Base-by-base conservation (phyloP, 2,797 vertebrate species). In the Melanogrammus aeglefinus region DNA sequence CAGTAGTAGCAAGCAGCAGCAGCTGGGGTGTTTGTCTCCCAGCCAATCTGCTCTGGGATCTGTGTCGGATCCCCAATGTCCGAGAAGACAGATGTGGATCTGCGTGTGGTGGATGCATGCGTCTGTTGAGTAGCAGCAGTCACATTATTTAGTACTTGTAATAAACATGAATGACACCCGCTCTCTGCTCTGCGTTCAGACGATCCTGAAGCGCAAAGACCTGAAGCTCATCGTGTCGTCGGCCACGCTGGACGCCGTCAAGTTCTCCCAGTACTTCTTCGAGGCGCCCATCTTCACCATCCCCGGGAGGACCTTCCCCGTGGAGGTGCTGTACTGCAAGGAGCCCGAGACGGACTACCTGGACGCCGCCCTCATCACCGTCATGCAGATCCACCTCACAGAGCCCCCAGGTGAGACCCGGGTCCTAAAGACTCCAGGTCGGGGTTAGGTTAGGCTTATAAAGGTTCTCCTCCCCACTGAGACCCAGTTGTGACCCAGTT, bases 231-330 rank as follows among this genome's bases (percentile, higher is more conserved):
- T 97, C 14, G 96, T 97, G 79, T 97, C 96, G 0, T 97, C 96
- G 0, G 96, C 96, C 31, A 97, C 96, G 0, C 80, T 97, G 90
- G 96, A 97, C 77, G 96, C 96, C 1, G 96, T 97, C 44, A 97
- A 97, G 69, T 97, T 97, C 90, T 97, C 96, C 27, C 96, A 97
- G 83, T 97, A 97, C 85, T 97, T 97, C 91, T 97, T 96, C 0
- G 96, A 97, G 83, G 96, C 96, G 0, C 96, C 96, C 6, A 97
- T 97, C 87, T 96, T 97, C 86, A 96, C 96, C 70, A 97, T 97
- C 80, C 96, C 96, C 29, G 96, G 96, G 44, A 94, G 96, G 76
- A 96, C 96, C 0, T 97, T 96, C 69, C 96, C 96, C 3, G 96
- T 97, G 38, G 96, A 97, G 87, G 96, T 96, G 31, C 86, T 97